Evolutionary conservation across 2,113 vertebrate genomes (phyloP).

Genomic region (Neolamprologus tretocephalus): DNA sequence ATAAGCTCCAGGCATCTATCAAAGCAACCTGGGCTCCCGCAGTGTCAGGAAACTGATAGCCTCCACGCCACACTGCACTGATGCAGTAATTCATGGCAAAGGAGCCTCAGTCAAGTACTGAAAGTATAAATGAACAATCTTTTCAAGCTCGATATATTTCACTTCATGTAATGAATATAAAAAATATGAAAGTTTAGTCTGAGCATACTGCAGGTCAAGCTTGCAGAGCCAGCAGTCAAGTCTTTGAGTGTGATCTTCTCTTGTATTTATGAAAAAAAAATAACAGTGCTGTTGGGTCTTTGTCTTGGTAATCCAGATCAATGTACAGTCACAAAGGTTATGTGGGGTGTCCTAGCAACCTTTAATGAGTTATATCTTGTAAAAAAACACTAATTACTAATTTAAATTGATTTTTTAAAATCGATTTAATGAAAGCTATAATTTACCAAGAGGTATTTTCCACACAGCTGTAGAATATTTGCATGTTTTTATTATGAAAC

Average conservation of each 20-base stretch:
- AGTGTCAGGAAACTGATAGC: background rate
- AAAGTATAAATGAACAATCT: background rate
- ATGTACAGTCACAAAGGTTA: background rate
- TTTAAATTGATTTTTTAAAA: background rate
- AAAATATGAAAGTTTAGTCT: background rate
- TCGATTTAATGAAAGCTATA: rapidly evolving
- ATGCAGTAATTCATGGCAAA: background rate
- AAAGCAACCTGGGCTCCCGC: background rate
- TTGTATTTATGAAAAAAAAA: background rate
- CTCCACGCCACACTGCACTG: background rate
- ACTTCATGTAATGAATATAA: background rate
- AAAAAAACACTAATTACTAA: background rate
- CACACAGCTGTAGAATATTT: background rate
- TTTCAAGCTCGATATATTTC: background rate
- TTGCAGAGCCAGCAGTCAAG: background rate
- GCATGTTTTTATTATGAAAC: background rate
- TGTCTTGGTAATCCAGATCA: background rate
- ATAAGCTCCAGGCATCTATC: background rate
- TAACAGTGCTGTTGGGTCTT: background rate
- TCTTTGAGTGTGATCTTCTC: background rate
- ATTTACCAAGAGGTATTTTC: background rate
- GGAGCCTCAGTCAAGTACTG: background rate
- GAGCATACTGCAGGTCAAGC: background rate
- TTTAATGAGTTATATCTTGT: background rate
- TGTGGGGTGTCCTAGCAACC: background rate